A percentile compares a stretch with the other conserved stretches of the same genome.
phyloP scores from a whole-genome alignment of 2,113 vertebrate species.

The Casuarius casuarius region DNA sequence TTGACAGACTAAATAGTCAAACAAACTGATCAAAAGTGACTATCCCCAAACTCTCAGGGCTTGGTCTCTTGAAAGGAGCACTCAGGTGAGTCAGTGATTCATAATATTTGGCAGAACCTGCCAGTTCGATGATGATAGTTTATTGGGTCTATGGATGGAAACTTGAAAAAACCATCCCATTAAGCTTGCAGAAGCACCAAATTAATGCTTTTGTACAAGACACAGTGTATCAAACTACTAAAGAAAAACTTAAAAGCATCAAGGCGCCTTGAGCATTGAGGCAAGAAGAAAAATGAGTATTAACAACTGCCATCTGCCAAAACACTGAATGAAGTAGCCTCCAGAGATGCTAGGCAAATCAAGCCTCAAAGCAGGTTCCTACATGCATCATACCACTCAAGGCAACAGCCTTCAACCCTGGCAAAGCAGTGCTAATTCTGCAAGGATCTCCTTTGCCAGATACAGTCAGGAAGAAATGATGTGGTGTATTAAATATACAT shows the following conservation, averaged over 20 bases:
- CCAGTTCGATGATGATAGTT: not conserved
- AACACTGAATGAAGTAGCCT: not conserved
- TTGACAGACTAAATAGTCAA: not conserved
- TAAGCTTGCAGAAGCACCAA: not conserved
- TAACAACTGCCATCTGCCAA: not conserved
- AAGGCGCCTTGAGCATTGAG: not conserved
- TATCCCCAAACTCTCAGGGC: not conserved
- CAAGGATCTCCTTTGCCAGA: not conserved
- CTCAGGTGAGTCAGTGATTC: not conserved
- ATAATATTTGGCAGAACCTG: not conserved
- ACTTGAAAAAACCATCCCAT: not conserved
- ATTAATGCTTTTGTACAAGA: not conserved
- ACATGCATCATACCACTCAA: not conserved
- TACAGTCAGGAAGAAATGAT: not conserved
- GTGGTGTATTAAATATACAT: not conserved
- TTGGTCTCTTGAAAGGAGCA: not conserved
- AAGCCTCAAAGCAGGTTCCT: conserved; percentile 4
- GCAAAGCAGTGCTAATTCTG: not conserved
- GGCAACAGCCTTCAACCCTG: not conserved
- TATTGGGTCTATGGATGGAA: not conserved
- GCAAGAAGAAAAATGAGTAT: not conserved
- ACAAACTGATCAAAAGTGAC: not conserved
- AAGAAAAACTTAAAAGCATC: not conserved
- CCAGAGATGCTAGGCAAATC: conserved; percentile 1
- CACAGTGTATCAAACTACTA: not conserved